Evolutionary conservation across 2,797 vertebrate genomes (phyloP), one percentile per base, ranked within the genome.

Genomic region (Parotocinclus haroldoi): DNA sequence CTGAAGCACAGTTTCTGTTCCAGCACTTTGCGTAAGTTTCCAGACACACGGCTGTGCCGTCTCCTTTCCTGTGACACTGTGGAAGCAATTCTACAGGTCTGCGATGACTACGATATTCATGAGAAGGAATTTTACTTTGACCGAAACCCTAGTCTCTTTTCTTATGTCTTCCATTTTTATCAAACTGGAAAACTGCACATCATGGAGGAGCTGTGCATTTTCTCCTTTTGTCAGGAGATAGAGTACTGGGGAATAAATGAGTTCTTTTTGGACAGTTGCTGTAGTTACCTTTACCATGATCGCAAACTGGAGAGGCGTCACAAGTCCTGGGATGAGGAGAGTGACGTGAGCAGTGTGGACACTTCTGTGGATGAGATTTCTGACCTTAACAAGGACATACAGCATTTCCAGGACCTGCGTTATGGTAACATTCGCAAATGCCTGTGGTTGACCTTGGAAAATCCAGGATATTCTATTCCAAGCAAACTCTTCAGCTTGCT

Each of bases 181-280:
- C 93, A 95, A 84, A 98, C 96, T 0, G 96, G 96, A 6, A 96
- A 92, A 81, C 91, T 99, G 63, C 96, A 99, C 16, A 89, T 99
- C 82, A 96, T 96, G 89, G 96, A 98, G 52, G 96, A 97, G 85
- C 85, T 97, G 72, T 99, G 96, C 0, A 94, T 98, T 76, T 98
- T 98, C 85, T 98, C 95, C 79, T 99, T 99, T 83, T 95, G 94
- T 80, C 96, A 99, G 87, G 96, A 99, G 87, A 95, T 98, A 0
- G 96, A 98, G 81, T 99, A 99, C 81, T 99, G 96, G 96, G 96
- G 96, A 81, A 95, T 99, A 87, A 95, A 95, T 0, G 96, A 98
- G 71, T 93, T 93, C 87, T 96, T 96, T 84, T 88, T 99, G 82
- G 96, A 96, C 86, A 85, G 88, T 7, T 99, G 96, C 88, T 99